These are phyloP conservation scores for crab-eating macaque (Macaca fascicularis) DNA, from an alignment of 2,113 vertebrate genomes.

Conservation along the genomic window T2T-MFA8v1.1 NC_088378.1:113457001-113457500, in stretches of 20 bases:
- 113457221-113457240: background rate
- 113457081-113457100: background rate
- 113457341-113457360: background rate
- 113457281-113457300: too few relatives aligned
- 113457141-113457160: background rate
- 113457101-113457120: slow-evolving; percentile 3
- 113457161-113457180: background rate
- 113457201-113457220: background rate
- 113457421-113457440: background rate
- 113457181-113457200: background rate
- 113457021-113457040: background rate
- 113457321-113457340: too few relatives aligned
- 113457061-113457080: slow-evolving; percentile 1
- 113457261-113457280: background rate
- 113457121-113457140: background rate
- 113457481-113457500: too few relatives aligned
- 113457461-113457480: background rate
- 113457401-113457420: background rate
- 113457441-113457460: background rate
- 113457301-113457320: too few relatives aligned
- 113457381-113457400: background rate
- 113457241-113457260: background rate
- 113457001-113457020: slow-evolving; percentile 2
- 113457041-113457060: background rate
- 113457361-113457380: background rate